Evolutionary conservation across 1,140 invertebrate genomes (phyloP), one percentile per base, ranked within the genome.

Genomic region (Bombus pascuorum): DNA sequence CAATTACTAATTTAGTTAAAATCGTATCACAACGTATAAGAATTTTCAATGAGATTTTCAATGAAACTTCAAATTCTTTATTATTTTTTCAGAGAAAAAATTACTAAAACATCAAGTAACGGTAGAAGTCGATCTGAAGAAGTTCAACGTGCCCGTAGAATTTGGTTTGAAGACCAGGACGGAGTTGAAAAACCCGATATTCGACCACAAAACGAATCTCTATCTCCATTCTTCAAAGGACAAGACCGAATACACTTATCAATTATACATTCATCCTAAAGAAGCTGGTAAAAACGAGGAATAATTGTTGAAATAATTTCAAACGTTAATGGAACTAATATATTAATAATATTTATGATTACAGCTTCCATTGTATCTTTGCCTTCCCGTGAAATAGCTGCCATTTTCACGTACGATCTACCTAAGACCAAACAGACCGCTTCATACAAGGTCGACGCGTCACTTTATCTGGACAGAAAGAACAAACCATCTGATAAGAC

Each of bases 381-480:
- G 13, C 97, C 97, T 0, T 96, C 96, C 70, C 95, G 97, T 59
- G 95, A 97, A 68, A 86, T 98, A 28, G 95, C 96, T 4, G 80
- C 97, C 8, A 96, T 97, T 87, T 93, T 95, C 1, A 89, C 92
- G 47, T 85, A 93, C 78, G 93, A 95, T 53, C 71, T 94, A 28
- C 94, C 94, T 18, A 93, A 93, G 57, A 90, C 85, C 32, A 94
- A 93, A 65, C 92, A 94, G 86, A 81, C 93, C 86, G 93, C 95
- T 86, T 90, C 95, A 90, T 92, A 95, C 90, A 94, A 95, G 87
- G 85, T 94, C 42, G 96, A 96, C 81, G 68, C 96, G 9, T 94
- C 94, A 28, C 94, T 97, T 70, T 97, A 97, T 93, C 92, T 97
- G 25, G 97, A 98, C 93, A 97, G 97, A 90, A 96, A 96, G 83